A percentile compares a stretch with the other conserved stretches of the same genome.
Conservation (phyloP, 2,113 vertebrate species). For the Rhipidura dahli region DNA sequence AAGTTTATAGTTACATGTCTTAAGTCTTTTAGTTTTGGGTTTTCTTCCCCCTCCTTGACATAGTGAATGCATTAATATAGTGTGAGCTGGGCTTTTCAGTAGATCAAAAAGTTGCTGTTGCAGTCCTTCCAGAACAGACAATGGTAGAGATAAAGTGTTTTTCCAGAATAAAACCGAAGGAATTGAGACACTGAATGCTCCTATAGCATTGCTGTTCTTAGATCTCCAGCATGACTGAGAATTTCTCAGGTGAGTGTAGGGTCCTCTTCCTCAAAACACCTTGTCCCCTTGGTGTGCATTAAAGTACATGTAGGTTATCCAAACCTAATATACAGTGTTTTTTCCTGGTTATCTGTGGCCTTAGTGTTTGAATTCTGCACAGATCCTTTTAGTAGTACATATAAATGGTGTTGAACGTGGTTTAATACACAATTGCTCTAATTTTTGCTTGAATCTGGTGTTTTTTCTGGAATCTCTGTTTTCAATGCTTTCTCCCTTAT, state of each 20-base stretch:
- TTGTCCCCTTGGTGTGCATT: neutral
- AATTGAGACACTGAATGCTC: neutral
- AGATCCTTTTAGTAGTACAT: neutral
- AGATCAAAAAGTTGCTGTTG: neutral
- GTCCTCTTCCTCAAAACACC: neutral
- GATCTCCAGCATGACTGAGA: neutral
- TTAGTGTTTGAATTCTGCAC: neutral
- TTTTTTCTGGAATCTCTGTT: slow-evolving; percentile 52
- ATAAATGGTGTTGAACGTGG: neutral
- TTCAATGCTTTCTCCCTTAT: slow-evolving; percentile 5
- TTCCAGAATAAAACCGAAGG: neutral
- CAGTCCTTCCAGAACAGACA: neutral
- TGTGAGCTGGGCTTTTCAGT: neutral
- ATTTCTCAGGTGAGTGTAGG: neutral
- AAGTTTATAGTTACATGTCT: neutral
- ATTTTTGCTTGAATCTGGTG: slow-evolving; percentile 3
- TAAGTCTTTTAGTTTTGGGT: neutral
- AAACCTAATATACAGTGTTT: neutral
- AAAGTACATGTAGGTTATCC: neutral
- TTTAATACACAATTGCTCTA: neutral
- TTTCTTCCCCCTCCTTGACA: neutral
- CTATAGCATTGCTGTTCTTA: neutral
- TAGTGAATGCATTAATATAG: rapidly evolving
- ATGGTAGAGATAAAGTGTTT: neutral
- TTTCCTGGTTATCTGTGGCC: neutral